Base-by-base conservation (phyloP, 2,888 invertebrate species). In the Scotopteryx bipunctaria region DNA sequence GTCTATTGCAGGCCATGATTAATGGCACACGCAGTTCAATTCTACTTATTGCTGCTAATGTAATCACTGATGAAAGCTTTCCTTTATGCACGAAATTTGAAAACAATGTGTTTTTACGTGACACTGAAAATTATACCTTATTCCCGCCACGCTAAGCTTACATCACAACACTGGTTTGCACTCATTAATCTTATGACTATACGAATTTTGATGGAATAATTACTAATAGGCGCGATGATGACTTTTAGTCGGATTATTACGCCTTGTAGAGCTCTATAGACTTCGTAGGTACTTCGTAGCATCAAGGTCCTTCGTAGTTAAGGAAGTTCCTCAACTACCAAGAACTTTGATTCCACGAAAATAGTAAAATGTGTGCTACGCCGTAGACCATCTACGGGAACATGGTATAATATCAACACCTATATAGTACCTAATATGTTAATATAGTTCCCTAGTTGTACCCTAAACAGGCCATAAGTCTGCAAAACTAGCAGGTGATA, bases 1-100 rank as follows among this genome's bases (percentile, higher is more conserved):
- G 52, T 61, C 57, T 59, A 49, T 57, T 58, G 58, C 61, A 49
- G 37, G 45, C 53, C 56, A 49, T 61, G 61, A 64, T 64, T 63
- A 61, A 64, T 64, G 59, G 55, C 55, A 51, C 56, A 52, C 50
- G 49, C 57, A 42, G 55, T 55, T 55, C 53, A 53, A 54, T 61
- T 57, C 53, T 57, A 55, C 58, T 57, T 51, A 57, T 54, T 52
- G 50, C 51, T 42, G 45, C 40, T 52, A 58, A 57, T 57, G 55
- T 53, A 63, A 60, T 63, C 58, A 53, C 58, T 46, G 55, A 11
- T 48, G 56, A 57, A 56, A 56, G 46, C 51, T 48, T 49, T 43
- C 35, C 42, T 40, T 19, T 47, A 53, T 47, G 33, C 53, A 47
- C 42, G 47, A 42, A 43, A 19, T 47, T 47, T 19, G 21, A 43